Base-by-base conservation (phyloP, 2,888 invertebrate genomes). In the Tenthredo amoena region DNA sequence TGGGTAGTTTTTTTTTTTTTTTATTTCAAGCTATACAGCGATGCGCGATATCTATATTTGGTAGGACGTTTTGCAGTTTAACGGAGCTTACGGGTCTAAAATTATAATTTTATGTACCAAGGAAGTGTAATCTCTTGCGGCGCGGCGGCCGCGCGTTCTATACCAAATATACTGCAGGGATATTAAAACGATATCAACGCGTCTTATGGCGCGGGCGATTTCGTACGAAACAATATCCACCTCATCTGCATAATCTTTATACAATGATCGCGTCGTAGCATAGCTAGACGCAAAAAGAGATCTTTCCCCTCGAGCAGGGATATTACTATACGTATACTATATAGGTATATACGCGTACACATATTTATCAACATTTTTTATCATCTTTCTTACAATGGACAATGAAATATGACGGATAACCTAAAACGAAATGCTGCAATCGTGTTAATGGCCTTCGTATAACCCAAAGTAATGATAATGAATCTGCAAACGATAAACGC, bases 211-310 rank as follows among this genome's bases (percentile, higher is more conserved):
- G 47, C n/a, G 50, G 31, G 43, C 47, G 65, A 83, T 71, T 65
- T 68, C 83, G 21, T n/a, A 83, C 31, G 47, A 47, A 65, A 86
- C 86, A 86, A 85, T 84, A 85, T 87, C 85, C 87, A 68, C 76
- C 88, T 87, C 88, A 93, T 93, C 90, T 92, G 87, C 92, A 92
- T 93, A 93, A 93, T 92, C 91, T 90, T 87, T 89, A 91, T 91
- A 92, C 88, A 90, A 93, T 93, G 89, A 65, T 77, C 58, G 90
- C 89, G 87, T 87, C 86, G 77, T 62, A 86, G 31, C 15, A 15
- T 4, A 81, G 85, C 76, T 76, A 50, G 47, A 31, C 62, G 81
- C 55, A 81, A 85, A 65, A 55, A 85, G 65, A 58, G 12, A 76
- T 21, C 40, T 62, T 58, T 85, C 65, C 72, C 72, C 72, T 74